phyloP scores from a whole-genome alignment of 2,113 vertebrate species.

The Solea solea region DNA sequence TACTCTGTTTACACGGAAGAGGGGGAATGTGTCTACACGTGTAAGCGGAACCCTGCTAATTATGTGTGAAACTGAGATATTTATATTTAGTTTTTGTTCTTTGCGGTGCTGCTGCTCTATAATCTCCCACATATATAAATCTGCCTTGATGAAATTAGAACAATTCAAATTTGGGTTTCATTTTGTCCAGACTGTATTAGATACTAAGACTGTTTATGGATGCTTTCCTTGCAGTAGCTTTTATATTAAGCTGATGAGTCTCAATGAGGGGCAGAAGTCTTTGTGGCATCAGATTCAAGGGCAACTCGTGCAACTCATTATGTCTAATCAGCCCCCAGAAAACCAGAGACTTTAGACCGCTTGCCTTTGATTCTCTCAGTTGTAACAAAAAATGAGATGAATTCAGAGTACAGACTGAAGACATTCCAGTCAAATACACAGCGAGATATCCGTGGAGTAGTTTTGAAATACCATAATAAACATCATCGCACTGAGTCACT shows the following conservation, averaged over 20 bases:
- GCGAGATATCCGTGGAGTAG: background rate
- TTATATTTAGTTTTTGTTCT: too few species aligned
- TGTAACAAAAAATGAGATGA: background rate
- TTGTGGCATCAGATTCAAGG: conserved; percentile 3
- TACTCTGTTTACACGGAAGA: too few species aligned
- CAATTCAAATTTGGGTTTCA: too few species aligned
- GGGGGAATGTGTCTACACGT: too few species aligned
- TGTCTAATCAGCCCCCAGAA: conserved; percentile 14
- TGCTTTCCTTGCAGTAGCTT: background rate
- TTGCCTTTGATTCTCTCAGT: background rate
- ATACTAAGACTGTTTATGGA: background rate
- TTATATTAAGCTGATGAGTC: background rate
- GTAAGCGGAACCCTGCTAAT: too few species aligned
- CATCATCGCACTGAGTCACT: background rate
- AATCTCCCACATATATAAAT: background rate
- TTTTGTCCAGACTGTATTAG: too few species aligned
- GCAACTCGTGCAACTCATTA: conserved; percentile 2
- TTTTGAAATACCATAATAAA: background rate
- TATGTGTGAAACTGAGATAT: too few species aligned
- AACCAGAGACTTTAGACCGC: background rate
- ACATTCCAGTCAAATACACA: too few species aligned
- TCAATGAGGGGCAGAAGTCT: background rate
- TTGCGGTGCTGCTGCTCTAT: background rate
- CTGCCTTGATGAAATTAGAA: conserved; percentile 3
- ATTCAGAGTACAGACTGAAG: too few species aligned